A percentile compares a stretch with the other conserved stretches of the same genome.
phyloP scores from a whole-genome alignment of 2,888 invertebrate genomes.

The Abrostola triplasia region DNA sequence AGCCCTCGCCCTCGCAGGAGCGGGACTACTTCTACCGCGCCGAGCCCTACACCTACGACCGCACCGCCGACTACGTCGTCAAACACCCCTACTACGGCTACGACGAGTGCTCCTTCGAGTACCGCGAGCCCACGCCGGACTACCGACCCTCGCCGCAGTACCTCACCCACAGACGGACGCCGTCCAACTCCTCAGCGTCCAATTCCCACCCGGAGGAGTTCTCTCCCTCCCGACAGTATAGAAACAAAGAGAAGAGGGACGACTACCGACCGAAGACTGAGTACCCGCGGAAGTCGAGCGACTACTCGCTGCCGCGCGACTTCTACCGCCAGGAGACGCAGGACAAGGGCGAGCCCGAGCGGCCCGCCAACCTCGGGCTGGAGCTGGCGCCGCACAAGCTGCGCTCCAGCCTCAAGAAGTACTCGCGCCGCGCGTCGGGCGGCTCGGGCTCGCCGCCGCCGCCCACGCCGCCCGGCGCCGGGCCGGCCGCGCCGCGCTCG shows the following conservation, averaged over 20 bases:
- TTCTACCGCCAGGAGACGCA: slow-evolving; percentile 78
- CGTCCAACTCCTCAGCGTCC: slow-evolving; percentile 91
- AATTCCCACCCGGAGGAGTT: slow-evolving; percentile 87
- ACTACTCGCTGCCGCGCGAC: slow-evolving; percentile 79
- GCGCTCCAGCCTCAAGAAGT: slow-evolving; percentile 94
- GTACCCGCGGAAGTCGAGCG: slow-evolving; percentile 76
- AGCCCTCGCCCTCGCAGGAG: slow-evolving; percentile 75
- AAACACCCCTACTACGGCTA: slow-evolving; percentile 81
- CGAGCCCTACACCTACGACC: slow-evolving; percentile 77
- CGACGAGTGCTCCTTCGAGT: slow-evolving; percentile 81
- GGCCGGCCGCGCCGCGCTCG: slow-evolving; percentile 94
- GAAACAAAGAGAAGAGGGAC: slow-evolving; percentile 67
- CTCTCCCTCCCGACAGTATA: slow-evolving; percentile 77
- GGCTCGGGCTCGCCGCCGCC: slow-evolving; percentile 92
- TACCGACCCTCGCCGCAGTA: slow-evolving; percentile 75
- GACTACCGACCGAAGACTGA: slow-evolving; percentile 78
- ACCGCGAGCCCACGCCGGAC: slow-evolving; percentile 77
- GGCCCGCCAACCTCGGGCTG: slow-evolving; percentile 88
- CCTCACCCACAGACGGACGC: slow-evolving; percentile 91
- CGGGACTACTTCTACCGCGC: slow-evolving; percentile 76
- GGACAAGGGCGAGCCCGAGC: slow-evolving; percentile 75
- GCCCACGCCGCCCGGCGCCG: slow-evolving; percentile 93
- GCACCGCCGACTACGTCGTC: slow-evolving; percentile 82
- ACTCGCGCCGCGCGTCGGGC: slow-evolving; percentile 86
- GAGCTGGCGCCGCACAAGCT: slow-evolving; percentile 91